Conservation (phyloP, 2,797 vertebrate genomes). For the Chromis chromis region DNA sequence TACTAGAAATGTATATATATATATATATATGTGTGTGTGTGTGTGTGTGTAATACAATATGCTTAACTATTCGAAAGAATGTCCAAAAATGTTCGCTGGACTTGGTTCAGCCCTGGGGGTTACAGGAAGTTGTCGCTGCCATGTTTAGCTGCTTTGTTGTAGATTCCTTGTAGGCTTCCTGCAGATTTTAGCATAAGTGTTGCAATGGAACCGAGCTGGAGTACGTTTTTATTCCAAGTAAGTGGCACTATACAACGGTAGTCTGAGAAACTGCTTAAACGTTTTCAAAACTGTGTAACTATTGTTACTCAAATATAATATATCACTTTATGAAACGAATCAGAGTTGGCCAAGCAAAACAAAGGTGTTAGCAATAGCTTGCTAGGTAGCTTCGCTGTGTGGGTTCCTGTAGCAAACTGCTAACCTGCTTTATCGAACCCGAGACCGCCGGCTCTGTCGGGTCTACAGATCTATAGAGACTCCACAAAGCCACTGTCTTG, state of each 20-base stretch:
- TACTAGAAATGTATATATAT: no score
- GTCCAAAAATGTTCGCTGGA: no score
- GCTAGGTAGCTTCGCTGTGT: conserved; percentile 64
- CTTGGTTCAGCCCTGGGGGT: conserved; percentile 62
- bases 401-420: conserved; percentile 57
- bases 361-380: conserved; percentile 81
- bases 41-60: no score
- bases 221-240: conserved; percentile 88
- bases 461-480: conserved; percentile 9
- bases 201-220: conserved; percentile 88
- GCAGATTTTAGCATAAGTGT: conserved; percentile 79
- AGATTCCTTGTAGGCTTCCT: conserved; percentile 82
- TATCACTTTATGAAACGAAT: conserved; percentile 58
- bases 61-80: no score
- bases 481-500: not conserved
- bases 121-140: conserved; percentile 86
- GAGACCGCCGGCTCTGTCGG: conserved; percentile 71
- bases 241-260: conserved; percentile 46
- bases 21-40: no score
- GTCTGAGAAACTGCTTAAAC: conserved; percentile 2
- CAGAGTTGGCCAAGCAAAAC: conserved; percentile 80
- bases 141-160: conserved; percentile 89
- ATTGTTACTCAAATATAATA: not conserved
- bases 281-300: not conserved
- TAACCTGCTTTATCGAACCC: conserved; percentile 66